Base-by-base conservation (phyloP, 2,888 invertebrate species). In the Falcaria lacertinaria region DNA sequence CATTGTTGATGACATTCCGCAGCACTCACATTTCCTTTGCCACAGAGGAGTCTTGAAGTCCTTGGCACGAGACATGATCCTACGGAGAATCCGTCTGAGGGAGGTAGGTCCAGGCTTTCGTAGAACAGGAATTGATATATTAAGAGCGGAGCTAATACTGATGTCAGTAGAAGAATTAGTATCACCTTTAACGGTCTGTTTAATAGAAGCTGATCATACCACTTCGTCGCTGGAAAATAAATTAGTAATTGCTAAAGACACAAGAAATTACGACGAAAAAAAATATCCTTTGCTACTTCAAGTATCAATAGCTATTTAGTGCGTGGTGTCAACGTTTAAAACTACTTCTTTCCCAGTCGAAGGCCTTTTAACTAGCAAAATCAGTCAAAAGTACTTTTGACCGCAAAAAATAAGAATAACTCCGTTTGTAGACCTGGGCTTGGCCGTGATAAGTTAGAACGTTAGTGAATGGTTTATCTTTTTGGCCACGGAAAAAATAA, bases 1-100 rank as follows among this genome's bases (percentile, higher is more conserved):
- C 91, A 91, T 47, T 87, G 80, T 0, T 63, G 50, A 33, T 79
- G 79, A 50, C 91, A 91, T 41, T 83, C 60, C 0, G 59, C 49
- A 8, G 65, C 61, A 0, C 74, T 44, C 0, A 79, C 58, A 14
- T 64, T 57, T 0, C 78, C 85, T 0, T 51, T n/a, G 2, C 89
- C 88, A 45, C 90, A 90, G 0, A 74, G 71, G 0, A 89, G 56
- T 50, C 90, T 72, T 0, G 67, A 54, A 0, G 48, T 43, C 50
- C 80, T 63, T 6, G 72, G 57, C 0, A 84, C 60, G 0, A 84
- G 54, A 41, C 90, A 90, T 5, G 88, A 80, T 0, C 89, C 90
- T 0, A 64, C 57, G 0, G 89, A 88, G 17, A 69, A 75, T 0
- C 86, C 88, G 42, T 89, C 89, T 4, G 69, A 45, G 0, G 82